phyloP scores from a whole-genome alignment of 2,888 invertebrate species.

The Papilio elwesi region DNA sequence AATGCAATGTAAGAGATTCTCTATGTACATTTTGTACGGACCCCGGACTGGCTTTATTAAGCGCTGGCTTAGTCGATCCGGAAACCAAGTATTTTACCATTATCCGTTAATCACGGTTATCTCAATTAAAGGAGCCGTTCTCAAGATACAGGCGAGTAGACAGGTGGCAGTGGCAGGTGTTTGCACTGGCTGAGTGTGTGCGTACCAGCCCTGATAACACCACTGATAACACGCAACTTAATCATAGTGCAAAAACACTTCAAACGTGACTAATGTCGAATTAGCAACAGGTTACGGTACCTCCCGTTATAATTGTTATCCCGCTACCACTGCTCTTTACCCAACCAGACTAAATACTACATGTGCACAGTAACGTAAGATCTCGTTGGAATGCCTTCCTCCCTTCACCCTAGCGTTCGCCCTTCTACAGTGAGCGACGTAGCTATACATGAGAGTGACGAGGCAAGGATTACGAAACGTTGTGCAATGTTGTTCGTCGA shows the following conservation, averaged over 20 bases:
- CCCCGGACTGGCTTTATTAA: conserved; percentile 25
- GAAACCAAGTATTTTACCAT: conserved; percentile 31
- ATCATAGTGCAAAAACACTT: conserved; percentile 50
- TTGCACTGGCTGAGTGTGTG: conserved; percentile 73
- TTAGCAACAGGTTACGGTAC: not conserved
- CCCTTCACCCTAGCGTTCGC: not conserved
- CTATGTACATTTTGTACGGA: not conserved
- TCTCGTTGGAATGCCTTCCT: not conserved
- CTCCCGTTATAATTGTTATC: conserved; percentile 6
- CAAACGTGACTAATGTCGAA: conserved; percentile 37
- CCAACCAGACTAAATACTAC: not conserved
- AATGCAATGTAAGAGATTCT: not conserved
- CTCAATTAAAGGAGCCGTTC: conserved; percentile 48
- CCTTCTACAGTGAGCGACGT: too few relatives aligned
- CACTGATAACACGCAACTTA: conserved; percentile 64
- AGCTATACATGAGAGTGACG: not conserved
- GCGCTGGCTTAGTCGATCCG: conserved; percentile 16
- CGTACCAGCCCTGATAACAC: conserved; percentile 66
- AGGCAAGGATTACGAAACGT: conserved; percentile 23
- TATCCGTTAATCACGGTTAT: conserved; percentile 38
- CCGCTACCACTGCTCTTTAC: not conserved
- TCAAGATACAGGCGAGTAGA: conserved; percentile 56
- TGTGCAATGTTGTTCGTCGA: conserved; percentile 30
- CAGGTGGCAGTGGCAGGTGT: conserved; percentile 78
- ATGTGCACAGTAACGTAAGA: not conserved